Base-by-base conservation (phyloP, 1,140 invertebrate species). In the Bombus difficillimus region DNA sequence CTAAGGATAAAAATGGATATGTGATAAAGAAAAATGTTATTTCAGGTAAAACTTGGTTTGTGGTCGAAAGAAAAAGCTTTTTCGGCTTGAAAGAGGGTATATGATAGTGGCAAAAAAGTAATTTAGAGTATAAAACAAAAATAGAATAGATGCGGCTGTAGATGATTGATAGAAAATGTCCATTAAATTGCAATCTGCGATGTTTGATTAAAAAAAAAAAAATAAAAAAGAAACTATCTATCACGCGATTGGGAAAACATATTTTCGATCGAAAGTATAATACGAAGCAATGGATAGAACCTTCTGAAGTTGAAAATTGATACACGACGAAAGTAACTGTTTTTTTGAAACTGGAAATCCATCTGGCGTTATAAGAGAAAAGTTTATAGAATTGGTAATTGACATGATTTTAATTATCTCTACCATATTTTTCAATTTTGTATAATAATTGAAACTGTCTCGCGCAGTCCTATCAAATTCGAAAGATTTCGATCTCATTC, bases 1-100 rank as follows among this genome's bases (percentile, higher is more conserved):
- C 32, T 10, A 25, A 68, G 18, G 34, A 25, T 37, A 34, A 68
- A 37, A 68, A 22, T 68, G 34, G 32, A 18, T 15, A 18, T 37
- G 66, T 37, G 66, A 68, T 68, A 32, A 37, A 37, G 66, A 68
- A 37, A 68, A 68, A 68, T 68, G 66, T 39, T 68, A 18, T 68
- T 68, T 10, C 3, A 37, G 66, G 8, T 37, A n/a, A 37, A 68
- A 37, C 3, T 68, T 68, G 32, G 8, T 37, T 9, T 68, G 8
- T 32, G 6, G n/a, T 32, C n/a, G 64, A 66, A 37, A 22, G 18
- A 4, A 68, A 39, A 37, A 6, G 28, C 59, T 62, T 34, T 34
- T 68, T 22, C 6, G 62, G 62, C 12, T 66, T 66, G 15, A 18
- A 32, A 66, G 28, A 62, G 5, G 59, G 3, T 62, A n/a, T n/a